Evolutionary conservation across 1,140 invertebrate species (phyloP).

Genomic region (Hycleus cichorii): DNA sequence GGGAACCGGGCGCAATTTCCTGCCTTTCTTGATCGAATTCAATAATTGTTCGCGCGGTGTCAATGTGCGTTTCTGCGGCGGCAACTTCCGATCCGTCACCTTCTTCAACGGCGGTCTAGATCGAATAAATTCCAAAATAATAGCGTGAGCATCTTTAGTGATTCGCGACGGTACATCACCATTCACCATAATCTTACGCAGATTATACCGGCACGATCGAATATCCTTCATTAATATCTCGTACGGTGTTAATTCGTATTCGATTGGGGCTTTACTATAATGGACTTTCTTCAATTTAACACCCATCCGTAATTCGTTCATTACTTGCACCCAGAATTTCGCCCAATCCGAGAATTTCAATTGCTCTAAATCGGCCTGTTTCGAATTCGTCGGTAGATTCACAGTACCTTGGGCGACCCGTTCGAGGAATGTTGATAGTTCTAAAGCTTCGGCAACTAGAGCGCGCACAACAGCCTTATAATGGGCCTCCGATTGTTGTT

Average conservation of each 20-base stretch:
- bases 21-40: slow-evolving; percentile 78
- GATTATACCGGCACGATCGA: slow-evolving; percentile 74
- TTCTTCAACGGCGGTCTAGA: slow-evolving; percentile 89
- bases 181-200: slow-evolving; percentile 73
- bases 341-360: slow-evolving; percentile 85
- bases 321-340: slow-evolving; percentile 94
- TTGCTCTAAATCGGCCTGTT: slow-evolving; percentile 59
- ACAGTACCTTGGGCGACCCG: slow-evolving; percentile 61
- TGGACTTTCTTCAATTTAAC: slow-evolving; percentile 90
- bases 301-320: slow-evolving; percentile 68
- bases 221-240: slow-evolving; percentile 97
- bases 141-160: slow-evolving; percentile 88
- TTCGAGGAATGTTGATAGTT: slow-evolving; percentile 82
- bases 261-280: slow-evolving; percentile 60
- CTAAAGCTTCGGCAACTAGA: slow-evolving; percentile 80
- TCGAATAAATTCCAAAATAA: slow-evolving; percentile 94
- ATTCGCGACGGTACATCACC: slow-evolving; percentile 74
- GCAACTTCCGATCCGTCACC: slow-evolving; percentile 82
- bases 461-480: slow-evolving; percentile 88
- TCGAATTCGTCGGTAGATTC: slow-evolving; percentile 47
- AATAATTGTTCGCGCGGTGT: slow-evolving; percentile 80
- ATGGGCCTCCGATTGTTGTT: slow-evolving; percentile 61
- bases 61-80: slow-evolving; percentile 57
- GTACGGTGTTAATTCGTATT: slow-evolving; percentile 94
- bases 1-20: slow-evolving; percentile 54